A percentile compares a stretch with the other conserved stretches of the same genome.
phyloP scores from a whole-genome alignment of 2,888 invertebrate species.

The Ecliptopera silaceata region DNA sequence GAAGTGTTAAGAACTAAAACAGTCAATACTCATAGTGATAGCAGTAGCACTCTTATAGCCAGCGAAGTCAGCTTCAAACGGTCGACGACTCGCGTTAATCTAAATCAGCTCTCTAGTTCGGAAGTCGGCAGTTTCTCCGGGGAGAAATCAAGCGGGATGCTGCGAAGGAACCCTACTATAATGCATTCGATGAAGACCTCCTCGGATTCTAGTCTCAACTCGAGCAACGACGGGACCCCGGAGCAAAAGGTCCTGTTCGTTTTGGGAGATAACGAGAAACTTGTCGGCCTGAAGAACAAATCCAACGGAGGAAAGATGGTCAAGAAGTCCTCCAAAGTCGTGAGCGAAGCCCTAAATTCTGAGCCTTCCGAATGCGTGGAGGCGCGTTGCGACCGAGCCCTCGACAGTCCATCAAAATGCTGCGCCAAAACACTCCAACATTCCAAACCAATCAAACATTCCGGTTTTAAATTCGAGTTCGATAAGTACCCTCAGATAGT shows the following conservation, averaged over 20 bases:
- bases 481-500: conserved; percentile 89
- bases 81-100: conserved; percentile 63
- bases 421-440: conserved; percentile 80
- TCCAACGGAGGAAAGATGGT: conserved; percentile 68
- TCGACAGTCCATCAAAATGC: conserved; percentile 70
- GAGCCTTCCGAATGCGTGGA: conserved; percentile 47
- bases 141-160: conserved; percentile 45
- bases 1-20: conserved; percentile 40
- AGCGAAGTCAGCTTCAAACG: conserved; percentile 63
- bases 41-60: conserved; percentile 61
- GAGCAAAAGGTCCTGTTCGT: conserved; percentile 86
- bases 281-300: conserved; percentile 85
- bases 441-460: conserved; percentile 85
- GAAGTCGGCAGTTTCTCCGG: conserved; percentile 49
- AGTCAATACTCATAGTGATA: conserved; percentile 62
- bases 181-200: conserved; percentile 58
- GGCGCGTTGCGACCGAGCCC: conserved; percentile 47
- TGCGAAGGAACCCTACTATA: conserved; percentile 63
- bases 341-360: conserved; percentile 50
- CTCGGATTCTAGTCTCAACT: conserved; percentile 66
- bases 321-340: conserved; percentile 66
- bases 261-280: conserved; percentile 87
- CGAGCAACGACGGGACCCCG: conserved; percentile 57
- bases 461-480: conserved; percentile 89
- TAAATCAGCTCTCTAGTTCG: conserved; percentile 69